Evolutionary conservation across 2,888 invertebrate species (phyloP).

Genomic region (Megalurothrips usitatus): DNA sequence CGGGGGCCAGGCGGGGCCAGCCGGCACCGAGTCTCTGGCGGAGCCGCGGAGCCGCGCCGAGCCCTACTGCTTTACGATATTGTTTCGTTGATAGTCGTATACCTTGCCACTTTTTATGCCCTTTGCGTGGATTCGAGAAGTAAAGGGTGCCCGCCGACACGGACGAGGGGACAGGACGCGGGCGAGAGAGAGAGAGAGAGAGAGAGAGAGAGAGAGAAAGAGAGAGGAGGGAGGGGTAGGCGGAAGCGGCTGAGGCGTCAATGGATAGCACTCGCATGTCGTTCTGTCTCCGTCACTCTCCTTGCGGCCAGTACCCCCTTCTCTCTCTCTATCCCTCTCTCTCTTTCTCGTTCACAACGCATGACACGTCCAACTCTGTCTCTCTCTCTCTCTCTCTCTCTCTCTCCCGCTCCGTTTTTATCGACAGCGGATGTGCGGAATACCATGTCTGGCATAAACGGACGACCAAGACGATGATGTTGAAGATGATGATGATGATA

Average conservation of each 20-base stretch:
- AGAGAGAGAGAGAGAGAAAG: too few relatives aligned
- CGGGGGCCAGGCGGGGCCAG: background rate
- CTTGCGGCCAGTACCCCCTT: too few relatives aligned
- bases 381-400: background rate
- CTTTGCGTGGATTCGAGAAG: constrained; percentile 4
- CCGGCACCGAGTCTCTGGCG: background rate
- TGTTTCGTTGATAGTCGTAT: background rate
- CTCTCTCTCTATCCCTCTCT: background rate
- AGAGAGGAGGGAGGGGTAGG: too few relatives aligned
- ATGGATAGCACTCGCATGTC: background rate
- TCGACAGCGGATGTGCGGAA: constrained; percentile 18
- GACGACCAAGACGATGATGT: background rate
- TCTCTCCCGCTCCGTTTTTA: background rate
- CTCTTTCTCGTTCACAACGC: background rate
- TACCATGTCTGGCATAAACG: constrained; percentile 8
- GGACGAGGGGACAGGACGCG: background rate
- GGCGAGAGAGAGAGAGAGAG: background rate
- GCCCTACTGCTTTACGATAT: constrained; percentile 3
- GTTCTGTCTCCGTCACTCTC: background rate
- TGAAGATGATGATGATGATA: background rate
- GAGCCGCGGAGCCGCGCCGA: background rate
- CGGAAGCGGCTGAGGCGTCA: too few relatives aligned
- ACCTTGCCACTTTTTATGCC: constrained; percentile 15
- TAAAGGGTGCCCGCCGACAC: background rate
- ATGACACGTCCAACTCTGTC: background rate